Evolutionary conservation across 2,113 vertebrate genomes (phyloP), one percentile per base, ranked within the genome.

Genomic region (Ctenomys sociabilis): DNA sequence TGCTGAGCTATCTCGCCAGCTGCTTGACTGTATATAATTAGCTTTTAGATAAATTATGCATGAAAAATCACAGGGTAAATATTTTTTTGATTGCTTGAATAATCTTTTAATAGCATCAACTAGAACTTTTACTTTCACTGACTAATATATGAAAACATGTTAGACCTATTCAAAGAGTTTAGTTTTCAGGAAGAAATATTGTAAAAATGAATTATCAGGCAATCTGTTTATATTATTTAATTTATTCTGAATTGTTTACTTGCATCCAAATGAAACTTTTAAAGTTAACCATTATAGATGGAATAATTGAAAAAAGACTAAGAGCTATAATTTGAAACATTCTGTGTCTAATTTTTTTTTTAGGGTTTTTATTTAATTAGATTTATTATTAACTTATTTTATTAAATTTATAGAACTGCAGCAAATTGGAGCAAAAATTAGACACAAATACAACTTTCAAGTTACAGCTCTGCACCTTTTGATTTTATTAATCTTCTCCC

Each of bases 81-180:
- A 52, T 49, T 93, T 95, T 94, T 77, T 61, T 68, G 81, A 90
- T 59, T 86, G 86, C 14, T 28, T 54, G 14, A 57, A 80, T 85
- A 54, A 68, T 85, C 85, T 89, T 49, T 35, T 54, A 81, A 26
- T 54, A 45, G 81, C 83, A 90, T 72, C 26, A 37, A 30, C 75
- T 81, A 88, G 45, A 72, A 75, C 52, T 95, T 90, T 94, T 80
- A 63, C 14, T 90, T 68, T 30, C 21, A 66, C 5, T 85, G 75
- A 87, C 26, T 63, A 57, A 7, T 45, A 21, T 43, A 54, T 81
- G 61, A 54, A 88, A 72, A 83, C 64, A 59, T 78, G 16, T 24
- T 59, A 70, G 43, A 73, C 13, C 57, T 85, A 10, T 32, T 57
- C 5, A 66, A 88, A 81, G 16, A 92, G 37, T 68, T 77, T 49